Base-by-base conservation (phyloP, 2,888 invertebrate species). In the Lamproptera curius region DNA sequence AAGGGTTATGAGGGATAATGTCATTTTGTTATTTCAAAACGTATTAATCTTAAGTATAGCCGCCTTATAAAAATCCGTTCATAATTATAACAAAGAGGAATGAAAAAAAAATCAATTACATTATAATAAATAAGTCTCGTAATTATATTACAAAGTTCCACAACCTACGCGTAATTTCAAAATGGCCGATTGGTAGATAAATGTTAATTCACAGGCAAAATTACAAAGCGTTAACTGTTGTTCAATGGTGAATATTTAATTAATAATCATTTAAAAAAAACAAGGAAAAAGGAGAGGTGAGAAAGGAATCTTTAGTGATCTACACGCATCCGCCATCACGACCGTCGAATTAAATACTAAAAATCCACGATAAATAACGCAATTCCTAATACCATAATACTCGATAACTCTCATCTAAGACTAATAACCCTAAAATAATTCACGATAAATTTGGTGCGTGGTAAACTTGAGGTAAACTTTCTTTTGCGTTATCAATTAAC, bases 381-480 rank as follows among this genome's bases (percentile, higher is more conserved):
- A n/a, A n/a, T n/a, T n/a, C 42, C 46, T 74, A 61, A 60, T 63
- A 63, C 71, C 41, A 42, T 81, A 83, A 80, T 81, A 78, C 81
- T 84, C 77, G 66, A 72, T 52, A 57, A 51, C 56, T 63, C 26
- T 38, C 28, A 15, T 42, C 67, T 64, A 66, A 55, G 64, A 63
- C 70, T 77, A 77, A 60, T 78, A 76, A 76, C 67, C 74, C 76
- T 77, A 75, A 57, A 71, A 66, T n/a, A n/a, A n/a, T n/a, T n/a
- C n/a, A n/a, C n/a, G n/a, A n/a, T n/a, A n/a, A 63, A 76, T 87
- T 87, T 86, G 85, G 86, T 86, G 86, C 82, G 64, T 81, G 85
- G 86, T 86, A 86, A 87, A 78, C 85, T 76, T 86, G 86, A 87
- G 86, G 86, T 87, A 86, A 80, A 74, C 65, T 71, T 75, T n/a